A percentile compares a stretch with the other conserved stretches of the same genome.
phyloP scores from a whole-genome alignment of 2,113 vertebrate species.

The Stigmatopora argus region DNA sequence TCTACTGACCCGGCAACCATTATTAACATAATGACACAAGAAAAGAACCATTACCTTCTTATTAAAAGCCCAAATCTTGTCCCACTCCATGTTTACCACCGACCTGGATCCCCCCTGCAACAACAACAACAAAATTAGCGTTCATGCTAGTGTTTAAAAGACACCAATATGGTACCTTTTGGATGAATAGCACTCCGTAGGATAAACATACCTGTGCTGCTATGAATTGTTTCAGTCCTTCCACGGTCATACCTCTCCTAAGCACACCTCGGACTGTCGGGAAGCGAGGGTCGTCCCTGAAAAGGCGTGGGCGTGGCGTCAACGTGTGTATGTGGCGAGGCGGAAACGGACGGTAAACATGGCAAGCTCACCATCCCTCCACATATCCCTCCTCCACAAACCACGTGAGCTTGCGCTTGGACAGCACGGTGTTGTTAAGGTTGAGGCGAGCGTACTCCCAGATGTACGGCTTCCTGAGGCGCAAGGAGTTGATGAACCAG shows the following conservation, averaged over 20 bases:
- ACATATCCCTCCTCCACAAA: conserved; percentile 97
- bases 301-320: background rate
- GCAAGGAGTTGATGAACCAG: conserved; percentile 87
- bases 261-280: conserved; percentile 96
- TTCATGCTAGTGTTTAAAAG: no score
- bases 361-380: conserved; percentile 83
- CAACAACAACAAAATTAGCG: no score
- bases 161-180: no score
- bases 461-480: conserved; percentile 87
- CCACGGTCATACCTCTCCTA: conserved; percentile 96
- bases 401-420: conserved; percentile 97
- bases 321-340: background rate
- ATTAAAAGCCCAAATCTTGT: conserved; percentile 99
- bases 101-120: conserved; percentile 90
- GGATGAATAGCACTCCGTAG: background rate
- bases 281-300: conserved; percentile 95
- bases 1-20: background rate
- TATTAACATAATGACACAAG: background rate
- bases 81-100: conserved; percentile 99
- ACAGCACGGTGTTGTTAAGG: conserved; percentile 96
- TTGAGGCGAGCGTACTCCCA: conserved; percentile 97
- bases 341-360: no score
- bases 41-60: conserved; percentile 83
- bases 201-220: conserved; percentile 84
- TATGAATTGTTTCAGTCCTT: conserved; percentile 96